Evolutionary conservation across 2,113 vertebrate species (phyloP), one percentile per base, ranked within the genome.

Genomic region (Lethenteron reissneri): DNA sequence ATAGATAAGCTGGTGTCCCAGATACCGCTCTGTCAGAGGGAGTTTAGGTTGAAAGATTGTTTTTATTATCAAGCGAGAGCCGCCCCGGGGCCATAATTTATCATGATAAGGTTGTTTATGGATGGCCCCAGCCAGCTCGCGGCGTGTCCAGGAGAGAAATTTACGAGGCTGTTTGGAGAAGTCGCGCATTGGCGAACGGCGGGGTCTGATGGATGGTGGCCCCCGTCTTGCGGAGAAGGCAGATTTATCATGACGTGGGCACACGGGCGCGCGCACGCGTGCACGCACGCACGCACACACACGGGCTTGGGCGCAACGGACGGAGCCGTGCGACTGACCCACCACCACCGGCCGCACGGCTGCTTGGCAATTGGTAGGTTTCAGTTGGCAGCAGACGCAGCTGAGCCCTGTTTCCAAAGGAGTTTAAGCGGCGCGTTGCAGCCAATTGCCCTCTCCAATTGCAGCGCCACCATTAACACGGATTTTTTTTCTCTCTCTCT

Each of bases 21-120:
- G 64, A 68, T 68, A 68, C 64, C 25, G 64, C 64, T 68, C n/a
- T 68, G 64, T 68, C 64, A 68, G 64, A 68, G 25, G 64, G 64
- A 68, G 64, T 68, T 68, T 68, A 68, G 64, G 64, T 68, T 68
- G 64, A 68, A 68, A 68, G 64, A 68, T 68, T 68, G 64, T 68
- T 68, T 68, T 68, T 68, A 68, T 68, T 68, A 68, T 68, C 64
- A 25, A 68, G 64, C 25, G 64, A 68, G 64, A 68, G 64, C n/a
- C 64, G 25, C 64, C 64, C 64, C 64, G 25, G 64, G 64, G 25
- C 64, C 25, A 68, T 68, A 68, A 68, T 68, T 68, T 68, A 68
- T 68, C 64, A 68, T 68, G 64, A 68, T 68, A 68, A 68, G 64
- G 64, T 68, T 68, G 64, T 68, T 68, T 68, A 68, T 68, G 64